Conservation (phyloP, 2,888 invertebrate species). For the Stenoptilia bipunctidactyla region DNA sequence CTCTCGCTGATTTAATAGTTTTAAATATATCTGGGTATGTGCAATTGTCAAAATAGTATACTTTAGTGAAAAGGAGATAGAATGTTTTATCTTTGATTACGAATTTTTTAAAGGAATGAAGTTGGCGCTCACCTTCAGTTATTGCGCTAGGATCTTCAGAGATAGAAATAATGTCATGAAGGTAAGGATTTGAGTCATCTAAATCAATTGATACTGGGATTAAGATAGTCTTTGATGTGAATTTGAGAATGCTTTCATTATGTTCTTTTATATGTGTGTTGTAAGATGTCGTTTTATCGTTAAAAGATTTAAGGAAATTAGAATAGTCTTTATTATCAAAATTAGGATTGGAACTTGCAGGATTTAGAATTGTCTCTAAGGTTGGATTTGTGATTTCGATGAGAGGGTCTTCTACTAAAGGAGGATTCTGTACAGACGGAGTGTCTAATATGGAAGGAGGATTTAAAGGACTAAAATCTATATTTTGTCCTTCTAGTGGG, state of each 20-base stretch:
- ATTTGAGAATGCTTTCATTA: constrained; percentile 12
- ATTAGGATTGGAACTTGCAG: no score
- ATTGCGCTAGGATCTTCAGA: constrained; percentile 1
- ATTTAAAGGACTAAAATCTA: no score
- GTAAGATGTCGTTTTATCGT: constrained; percentile 1
- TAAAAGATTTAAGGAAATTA: constrained; percentile 5
- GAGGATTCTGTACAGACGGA: no score
- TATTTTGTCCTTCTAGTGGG: no score
- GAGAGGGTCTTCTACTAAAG: no score
- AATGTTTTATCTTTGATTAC: constrained; percentile 3
- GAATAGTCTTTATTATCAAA: no score
- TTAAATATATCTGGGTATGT: constrained; percentile 1
- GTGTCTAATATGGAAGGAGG: no score
- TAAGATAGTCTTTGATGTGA: constrained; percentile 8
- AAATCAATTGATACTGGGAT: constrained; percentile 20
- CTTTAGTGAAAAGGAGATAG: constrained; percentile 12
- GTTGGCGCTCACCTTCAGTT: not conserved
- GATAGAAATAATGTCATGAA: constrained; percentile 14
- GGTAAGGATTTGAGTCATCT: constrained; percentile 19
- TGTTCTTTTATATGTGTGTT: constrained; percentile 16
- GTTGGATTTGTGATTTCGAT: no score
- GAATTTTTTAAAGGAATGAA: not conserved
- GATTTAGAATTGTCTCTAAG: no score
- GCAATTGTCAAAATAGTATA: constrained; percentile 5
- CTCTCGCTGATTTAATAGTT: not conserved